Conservation (phyloP, 2,113 vertebrate genomes). For the Callipepla californica region DNA sequence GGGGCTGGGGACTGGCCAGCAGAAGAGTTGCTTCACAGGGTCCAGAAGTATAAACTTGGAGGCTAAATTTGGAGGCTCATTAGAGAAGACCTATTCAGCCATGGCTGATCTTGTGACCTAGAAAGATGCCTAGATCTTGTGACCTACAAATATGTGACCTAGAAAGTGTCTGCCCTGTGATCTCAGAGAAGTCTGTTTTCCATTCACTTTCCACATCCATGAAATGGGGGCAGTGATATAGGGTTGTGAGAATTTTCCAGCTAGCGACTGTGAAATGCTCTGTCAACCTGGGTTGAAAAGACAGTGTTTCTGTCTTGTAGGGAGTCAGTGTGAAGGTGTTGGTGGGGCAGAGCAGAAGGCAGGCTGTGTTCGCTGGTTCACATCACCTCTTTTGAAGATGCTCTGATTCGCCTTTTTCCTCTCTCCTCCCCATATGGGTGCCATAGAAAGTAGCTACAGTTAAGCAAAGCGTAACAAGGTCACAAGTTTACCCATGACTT, state of each 20-base stretch:
- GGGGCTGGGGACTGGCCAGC: background rate
- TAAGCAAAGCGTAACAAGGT: constrained; percentile 17
- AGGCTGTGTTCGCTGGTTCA: background rate
- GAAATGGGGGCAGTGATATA: background rate
- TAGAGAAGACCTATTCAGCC: background rate
- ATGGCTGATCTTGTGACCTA: background rate
- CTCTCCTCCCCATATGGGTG: background rate
- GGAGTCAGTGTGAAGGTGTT: background rate
- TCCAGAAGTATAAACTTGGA: background rate
- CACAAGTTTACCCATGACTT: background rate
- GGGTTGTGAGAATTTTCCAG: rapidly evolving
- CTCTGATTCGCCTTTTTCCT: background rate
- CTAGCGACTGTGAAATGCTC: background rate
- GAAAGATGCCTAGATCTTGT: background rate
- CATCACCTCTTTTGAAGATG: background rate
- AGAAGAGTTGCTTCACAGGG: background rate
- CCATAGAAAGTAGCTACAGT: constrained; percentile 24
- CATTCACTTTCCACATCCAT: background rate
- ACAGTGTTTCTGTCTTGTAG: background rate
- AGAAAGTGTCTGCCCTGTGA: background rate
- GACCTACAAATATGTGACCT: background rate
- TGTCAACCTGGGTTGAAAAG: background rate
- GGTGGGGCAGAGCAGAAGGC: background rate
- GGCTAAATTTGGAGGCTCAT: background rate
- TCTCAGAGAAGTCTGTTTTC: rapidly evolving